Percentiles rank a stretch among this genome's conserved stretches.
Evolutionary conservation across 2,888 invertebrate genomes (phyloP).

Genomic region (Coronaproctus castanopsis): DNA sequence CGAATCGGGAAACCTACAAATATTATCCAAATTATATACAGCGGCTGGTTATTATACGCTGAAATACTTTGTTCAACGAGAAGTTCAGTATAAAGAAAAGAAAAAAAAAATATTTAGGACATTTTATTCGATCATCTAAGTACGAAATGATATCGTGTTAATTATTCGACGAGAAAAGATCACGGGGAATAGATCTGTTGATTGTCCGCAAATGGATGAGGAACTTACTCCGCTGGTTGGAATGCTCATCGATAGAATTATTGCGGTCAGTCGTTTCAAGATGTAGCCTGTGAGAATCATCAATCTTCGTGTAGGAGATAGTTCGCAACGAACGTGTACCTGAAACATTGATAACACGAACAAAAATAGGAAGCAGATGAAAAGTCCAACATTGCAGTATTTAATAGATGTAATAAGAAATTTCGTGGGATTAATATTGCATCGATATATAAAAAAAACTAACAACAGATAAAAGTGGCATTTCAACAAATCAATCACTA

Average conservation of each 20-base stretch:
- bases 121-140: not conserved
- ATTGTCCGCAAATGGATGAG: not conserved
- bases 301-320: not conserved
- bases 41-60: too few species aligned
- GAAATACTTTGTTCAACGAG: too few species aligned
- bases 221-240: not conserved
- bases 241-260: not conserved
- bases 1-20: too few species aligned
- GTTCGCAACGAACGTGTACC: not conserved
- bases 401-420: too few species aligned
- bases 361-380: too few species aligned
- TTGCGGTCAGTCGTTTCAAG: not conserved
- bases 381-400: too few species aligned
- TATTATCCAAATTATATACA: too few species aligned
- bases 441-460: too few species aligned
- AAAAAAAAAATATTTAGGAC: not conserved
- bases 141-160: not conserved
- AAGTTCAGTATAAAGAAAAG: not conserved
- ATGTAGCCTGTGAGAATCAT: not conserved
- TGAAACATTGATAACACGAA: too few species aligned
- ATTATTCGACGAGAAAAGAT: not conserved
- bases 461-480: too few species aligned
- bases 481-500: too few species aligned
- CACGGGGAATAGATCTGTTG: not conserved
- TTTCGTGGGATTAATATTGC: too few species aligned